phyloP scores from a whole-genome alignment of 2,797 vertebrate genomes.

The Tarsius wallacei region DNA sequence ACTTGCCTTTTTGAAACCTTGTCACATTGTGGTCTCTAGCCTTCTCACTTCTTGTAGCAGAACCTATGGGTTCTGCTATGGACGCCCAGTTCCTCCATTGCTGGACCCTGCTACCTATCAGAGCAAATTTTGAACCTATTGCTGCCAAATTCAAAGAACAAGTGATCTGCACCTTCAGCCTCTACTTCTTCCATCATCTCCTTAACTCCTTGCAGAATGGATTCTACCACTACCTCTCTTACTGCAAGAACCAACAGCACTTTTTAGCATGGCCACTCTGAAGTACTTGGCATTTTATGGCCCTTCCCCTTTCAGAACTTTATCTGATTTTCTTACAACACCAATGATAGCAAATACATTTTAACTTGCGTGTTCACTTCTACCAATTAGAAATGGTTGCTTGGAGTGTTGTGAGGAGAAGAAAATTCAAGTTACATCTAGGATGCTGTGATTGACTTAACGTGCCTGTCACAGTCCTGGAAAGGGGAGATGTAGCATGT shows the following conservation, averaged over 20 bases:
- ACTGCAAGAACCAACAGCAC: background rate
- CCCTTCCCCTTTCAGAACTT: background rate
- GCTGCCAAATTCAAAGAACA: background rate
- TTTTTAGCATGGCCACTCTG: background rate
- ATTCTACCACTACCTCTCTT: background rate
- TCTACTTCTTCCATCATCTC: too few relatives aligned
- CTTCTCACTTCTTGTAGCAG: background rate
- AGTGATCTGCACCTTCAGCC: background rate
- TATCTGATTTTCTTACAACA: background rate
- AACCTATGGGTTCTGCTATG: too few relatives aligned
- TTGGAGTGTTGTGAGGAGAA: background rate
- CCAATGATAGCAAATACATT: background rate
- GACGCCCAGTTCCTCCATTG: background rate
- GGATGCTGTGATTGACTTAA: background rate
- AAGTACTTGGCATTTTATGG: background rate
- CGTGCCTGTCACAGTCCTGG: background rate
- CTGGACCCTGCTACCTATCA: too few relatives aligned
- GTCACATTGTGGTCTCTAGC: background rate
- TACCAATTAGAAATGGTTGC: background rate
- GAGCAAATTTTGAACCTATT: background rate
- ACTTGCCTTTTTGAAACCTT: slow-evolving; percentile 1
- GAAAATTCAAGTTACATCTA: background rate
- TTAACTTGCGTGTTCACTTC: background rate
- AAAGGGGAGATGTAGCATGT: background rate
- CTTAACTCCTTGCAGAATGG: background rate